Base-by-base conservation (phyloP, 2,797 vertebrate species). In the Hozukius guyotensis region DNA sequence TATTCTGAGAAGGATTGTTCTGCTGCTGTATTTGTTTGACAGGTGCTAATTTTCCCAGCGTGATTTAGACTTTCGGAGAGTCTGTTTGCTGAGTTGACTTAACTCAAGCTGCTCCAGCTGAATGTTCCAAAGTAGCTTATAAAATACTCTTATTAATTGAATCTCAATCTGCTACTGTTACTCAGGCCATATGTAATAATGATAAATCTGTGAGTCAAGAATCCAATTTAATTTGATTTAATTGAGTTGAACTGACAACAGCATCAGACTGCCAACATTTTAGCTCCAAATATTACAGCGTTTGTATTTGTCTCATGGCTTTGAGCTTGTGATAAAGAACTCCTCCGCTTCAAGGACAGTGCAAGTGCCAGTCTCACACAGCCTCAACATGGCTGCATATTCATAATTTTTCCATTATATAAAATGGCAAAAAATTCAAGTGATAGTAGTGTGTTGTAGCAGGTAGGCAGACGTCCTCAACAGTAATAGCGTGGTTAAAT, bases 21-120 rank as follows among this genome's bases (percentile, higher is more conserved):
- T 29, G n/a, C 49, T 52, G 32, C n/a, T 68, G 55, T 71, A 69
- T 68, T 62, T 64, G 25, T 36, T 36, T 78, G 71, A 80, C 84
- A 87, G 75, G 67, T 85, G 78, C 69, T 86, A 22, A 63, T 84
- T 87, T 79, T 62, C 67, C 32, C 72, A 53, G 57, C 38, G 53
- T 80, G 46, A 64, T 59, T 82, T 27, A 31, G 46, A 29, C 25
- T 42, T 56, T 67, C 16, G 52, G 18, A 65, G 71, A 57, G 20
- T 42, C 27, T 81, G 24, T 81, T 78, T 82, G 49, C 55, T 53
- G 36, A 74, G 61, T 63, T 60, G 34, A 81, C 70, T 77, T 75
- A 29, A 68, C 31, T 73, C 72, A 75, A 66, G 53, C 73, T 78
- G 60, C 61, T 85, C 22, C 16, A 5, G 27, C 60, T 64, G 46